Evolutionary conservation across 1,140 invertebrate genomes (phyloP), one percentile per base, ranked within the genome.

Genomic region (Zophobas atratus): DNA sequence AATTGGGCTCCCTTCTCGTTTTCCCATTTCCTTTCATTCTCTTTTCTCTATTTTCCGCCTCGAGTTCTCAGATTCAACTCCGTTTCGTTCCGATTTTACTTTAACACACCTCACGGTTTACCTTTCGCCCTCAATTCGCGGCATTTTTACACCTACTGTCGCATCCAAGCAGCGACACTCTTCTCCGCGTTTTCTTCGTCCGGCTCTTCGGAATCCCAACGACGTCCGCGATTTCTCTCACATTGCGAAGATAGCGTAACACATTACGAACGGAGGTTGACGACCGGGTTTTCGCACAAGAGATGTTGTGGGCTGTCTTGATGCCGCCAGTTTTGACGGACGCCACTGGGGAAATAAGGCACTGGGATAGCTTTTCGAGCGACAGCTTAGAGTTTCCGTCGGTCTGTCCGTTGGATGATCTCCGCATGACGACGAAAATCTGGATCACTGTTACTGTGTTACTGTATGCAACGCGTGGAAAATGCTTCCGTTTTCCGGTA

Each of bases 41-140:
- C 48, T 36, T 8, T 35, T 20, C 35, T 4, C 1, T 8, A n/a
- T 63, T 38, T 32, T 41, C 43, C n/a, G 8, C 39, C 43, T 46
- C 2, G 43, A 67, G 43, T 67, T 43, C 60, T 60, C 60, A 57
- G 53, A 71, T 74, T 77, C 73, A 70, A 81, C 70, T 79, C 77
- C 77, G 67, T 83, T 79, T 80, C 79, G 83, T 82, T 85, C 81
- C 74, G 82, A 83, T 85, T 85, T 84, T 83, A 77, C 81, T 81
- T 79, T 41, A 70, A 74, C 78, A 82, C 82, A 81, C 84, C 84
- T 84, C 81, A 84, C 82, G 84, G 82, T 83, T 85, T 85, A 85
- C 83, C 83, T 84, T 85, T 85, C 83, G 84, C 83, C 84, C 84
- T 84, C 83, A 81, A 83, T 85, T 85, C 78, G 82, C 83, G 79